These are phyloP conservation scores for Cataglyphis hispanica DNA, from an alignment of 1,140 invertebrate genomes.

Conservation along the genomic window DNA sequence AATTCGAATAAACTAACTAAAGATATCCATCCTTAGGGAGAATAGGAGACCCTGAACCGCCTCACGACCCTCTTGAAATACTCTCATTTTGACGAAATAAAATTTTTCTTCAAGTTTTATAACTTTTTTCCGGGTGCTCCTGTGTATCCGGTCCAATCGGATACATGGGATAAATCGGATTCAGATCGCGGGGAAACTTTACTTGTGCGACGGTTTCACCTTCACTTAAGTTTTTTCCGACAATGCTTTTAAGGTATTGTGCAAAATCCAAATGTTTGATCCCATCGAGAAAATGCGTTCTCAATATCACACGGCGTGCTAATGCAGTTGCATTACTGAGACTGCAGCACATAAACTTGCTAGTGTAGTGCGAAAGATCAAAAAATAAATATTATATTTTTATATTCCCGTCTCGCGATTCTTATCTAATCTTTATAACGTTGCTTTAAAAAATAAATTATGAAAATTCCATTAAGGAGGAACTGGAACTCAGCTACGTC, in stretches of 20 bases:
- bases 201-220: background rate
- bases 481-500: too few species aligned
- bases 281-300: background rate
- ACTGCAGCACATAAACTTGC: background rate
- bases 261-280: background rate
- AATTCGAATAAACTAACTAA: conserved; percentile 11
- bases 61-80: conserved; percentile 14
- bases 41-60: background rate
- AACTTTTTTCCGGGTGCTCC: background rate
- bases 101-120: conserved; percentile 30
- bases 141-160: conserved; percentile 16
- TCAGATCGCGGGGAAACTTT: conserved; percentile 45
- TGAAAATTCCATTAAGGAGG: background rate
- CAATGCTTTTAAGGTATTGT: conserved; percentile 22
- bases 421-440: background rate
- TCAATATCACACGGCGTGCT: background rate
- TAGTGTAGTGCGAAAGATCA: background rate
- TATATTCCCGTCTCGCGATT: background rate
- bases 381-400: conserved; percentile 11
- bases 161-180: conserved; percentile 56
- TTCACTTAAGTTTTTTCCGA: background rate
- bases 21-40: background rate
- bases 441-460: background rate
- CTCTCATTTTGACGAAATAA: conserved; percentile 27
- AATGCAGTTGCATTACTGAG: background rate